These are phyloP conservation scores for Heliconius eleuchia DNA, from an alignment of 1,140 invertebrate genomes.

Conservation along the genomic window DNA sequence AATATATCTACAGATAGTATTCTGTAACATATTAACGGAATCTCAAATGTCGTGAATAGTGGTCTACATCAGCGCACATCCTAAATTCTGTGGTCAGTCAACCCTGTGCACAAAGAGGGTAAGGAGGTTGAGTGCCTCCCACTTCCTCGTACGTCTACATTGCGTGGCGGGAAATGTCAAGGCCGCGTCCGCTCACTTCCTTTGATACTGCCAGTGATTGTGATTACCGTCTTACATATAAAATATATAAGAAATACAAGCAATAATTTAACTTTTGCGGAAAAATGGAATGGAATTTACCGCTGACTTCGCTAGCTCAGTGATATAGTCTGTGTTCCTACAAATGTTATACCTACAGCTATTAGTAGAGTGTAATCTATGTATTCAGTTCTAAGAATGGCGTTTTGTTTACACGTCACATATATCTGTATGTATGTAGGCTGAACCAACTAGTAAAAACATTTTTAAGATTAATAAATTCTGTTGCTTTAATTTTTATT, in stretches of 20 bases:
- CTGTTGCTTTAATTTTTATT: background rate
- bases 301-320: slow-evolving; percentile 23
- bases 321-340: slow-evolving; percentile 25
- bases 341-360: background rate
- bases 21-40: background rate
- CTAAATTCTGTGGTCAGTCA: slow-evolving; percentile 14
- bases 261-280: slow-evolving; percentile 45
- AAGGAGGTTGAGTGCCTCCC: slow-evolving; percentile 42
- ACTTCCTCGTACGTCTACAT: slow-evolving; percentile 68
- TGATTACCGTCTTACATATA: slow-evolving; percentile 46
- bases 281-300: slow-evolving; percentile 46
- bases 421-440: slow-evolving; percentile 10
- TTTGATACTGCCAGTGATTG: slow-evolving; percentile 46
- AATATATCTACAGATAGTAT: background rate
- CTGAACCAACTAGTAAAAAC: background rate
- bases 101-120: slow-evolving; percentile 13
- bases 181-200: slow-evolving; percentile 73
- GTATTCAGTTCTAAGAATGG: slow-evolving; percentile 11
- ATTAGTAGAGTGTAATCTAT: background rate
- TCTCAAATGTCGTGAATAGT: background rate
- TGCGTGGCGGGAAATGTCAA: slow-evolving; percentile 73
- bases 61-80: background rate
- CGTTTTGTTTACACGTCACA: slow-evolving; percentile 7
- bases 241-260: slow-evolving; percentile 45
- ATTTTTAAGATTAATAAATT: background rate